Evolutionary conservation across 2,888 invertebrate species (phyloP).

Genomic region (Eupithecia pulchellata): DNA sequence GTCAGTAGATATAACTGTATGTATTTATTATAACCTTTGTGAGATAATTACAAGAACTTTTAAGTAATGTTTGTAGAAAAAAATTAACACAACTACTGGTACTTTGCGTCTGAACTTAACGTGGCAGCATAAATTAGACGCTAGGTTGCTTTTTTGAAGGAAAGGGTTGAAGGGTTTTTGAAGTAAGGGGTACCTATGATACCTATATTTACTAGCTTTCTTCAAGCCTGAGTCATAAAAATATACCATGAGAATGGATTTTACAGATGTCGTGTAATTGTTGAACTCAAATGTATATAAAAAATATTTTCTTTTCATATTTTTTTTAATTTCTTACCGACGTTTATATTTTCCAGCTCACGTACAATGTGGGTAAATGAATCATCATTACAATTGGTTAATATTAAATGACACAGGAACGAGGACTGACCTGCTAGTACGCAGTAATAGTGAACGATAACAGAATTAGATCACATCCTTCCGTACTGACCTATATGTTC

Average conservation of each 20-base stretch:
- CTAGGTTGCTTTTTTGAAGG: constrained; percentile 11
- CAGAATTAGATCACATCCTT: constrained; percentile 62
- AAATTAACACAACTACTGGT: background rate
- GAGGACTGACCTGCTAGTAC: constrained; percentile 18
- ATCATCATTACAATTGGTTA: background rate
- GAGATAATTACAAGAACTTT: constrained; percentile 1
- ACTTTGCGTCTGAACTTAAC: constrained; percentile 2
- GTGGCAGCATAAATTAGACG: constrained; percentile 12
- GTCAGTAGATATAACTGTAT: background rate
- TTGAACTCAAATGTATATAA: background rate
- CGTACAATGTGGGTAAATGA: background rate
- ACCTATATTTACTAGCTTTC: no score
- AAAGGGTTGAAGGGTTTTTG: no score
- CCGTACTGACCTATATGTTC: constrained; percentile 16
- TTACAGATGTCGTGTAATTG: background rate
- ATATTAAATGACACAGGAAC: constrained; percentile 2
- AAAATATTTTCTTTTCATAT: background rate
- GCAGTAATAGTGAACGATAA: constrained; percentile 48
- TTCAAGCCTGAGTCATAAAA: background rate
- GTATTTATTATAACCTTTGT: constrained; percentile 10
- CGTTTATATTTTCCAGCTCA: background rate
- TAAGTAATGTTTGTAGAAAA: background rate
- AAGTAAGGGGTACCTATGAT: background rate
- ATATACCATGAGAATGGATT: background rate
- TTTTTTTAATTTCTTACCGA: background rate